Percentiles rank a stretch among this genome's conserved stretches.
Conservation (phyloP, 2,888 invertebrate species). For the Vanessa cardui region DNA sequence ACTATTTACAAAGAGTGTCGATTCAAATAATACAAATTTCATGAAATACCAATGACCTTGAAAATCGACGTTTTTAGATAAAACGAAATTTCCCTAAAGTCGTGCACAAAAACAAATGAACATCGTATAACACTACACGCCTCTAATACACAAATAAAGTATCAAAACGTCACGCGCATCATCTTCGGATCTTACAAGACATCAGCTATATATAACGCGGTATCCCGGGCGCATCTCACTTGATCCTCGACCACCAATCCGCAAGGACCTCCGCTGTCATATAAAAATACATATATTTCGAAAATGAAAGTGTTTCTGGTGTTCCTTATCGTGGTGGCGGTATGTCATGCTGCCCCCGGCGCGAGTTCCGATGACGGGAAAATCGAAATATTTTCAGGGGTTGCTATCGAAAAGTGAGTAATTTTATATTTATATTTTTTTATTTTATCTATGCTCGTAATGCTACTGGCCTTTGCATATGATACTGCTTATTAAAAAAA, state of each 20-base stretch:
- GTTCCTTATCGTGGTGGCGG: conserved; percentile 60
- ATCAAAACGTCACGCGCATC: conserved; percentile 51
- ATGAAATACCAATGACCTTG: too few species aligned
- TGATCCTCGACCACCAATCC: conserved; percentile 56
- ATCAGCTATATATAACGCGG: conserved; percentile 44
- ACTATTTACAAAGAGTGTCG: too few species aligned
- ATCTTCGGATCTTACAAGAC: conserved; percentile 38
- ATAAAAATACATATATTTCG: conserved; percentile 8
- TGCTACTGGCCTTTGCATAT: too few species aligned
- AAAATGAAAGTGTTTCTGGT: conserved; percentile 69
- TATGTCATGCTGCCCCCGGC: conserved; percentile 69
- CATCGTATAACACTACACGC: background rate
- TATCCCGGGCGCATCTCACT: conserved; percentile 51
- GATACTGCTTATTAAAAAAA: too few species aligned
- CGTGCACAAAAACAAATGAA: background rate
- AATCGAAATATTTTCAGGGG: conserved; percentile 72
- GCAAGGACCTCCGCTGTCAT: conserved; percentile 50
- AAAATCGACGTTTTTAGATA: too few species aligned
- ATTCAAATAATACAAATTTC: too few species aligned
- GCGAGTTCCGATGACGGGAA: conserved; percentile 53
- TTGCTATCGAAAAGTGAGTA: conserved; percentile 69
- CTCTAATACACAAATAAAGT: conserved; percentile 39
- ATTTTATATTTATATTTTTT: conserved; percentile 12
- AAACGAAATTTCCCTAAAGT: background rate
- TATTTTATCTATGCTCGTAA: background rate